These are phyloP conservation scores for Psix sp. DNA, from an alignment of 1,140 invertebrate species.

Conservation along the genomic window DNA sequence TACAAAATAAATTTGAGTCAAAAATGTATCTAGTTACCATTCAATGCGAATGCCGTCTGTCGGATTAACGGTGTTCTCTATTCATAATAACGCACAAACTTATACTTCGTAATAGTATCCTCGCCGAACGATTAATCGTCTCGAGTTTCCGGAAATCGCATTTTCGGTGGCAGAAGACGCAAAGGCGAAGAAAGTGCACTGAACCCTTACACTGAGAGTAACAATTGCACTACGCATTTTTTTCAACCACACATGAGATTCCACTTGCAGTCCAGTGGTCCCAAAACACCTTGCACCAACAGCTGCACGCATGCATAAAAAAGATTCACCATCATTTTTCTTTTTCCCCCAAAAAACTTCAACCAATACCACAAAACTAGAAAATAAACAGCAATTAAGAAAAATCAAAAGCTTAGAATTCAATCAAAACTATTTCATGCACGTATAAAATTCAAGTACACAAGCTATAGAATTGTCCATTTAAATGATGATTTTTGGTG, in stretches of 20 bases:
- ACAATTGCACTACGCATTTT: slow-evolving; percentile 16
- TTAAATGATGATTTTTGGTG: no score
- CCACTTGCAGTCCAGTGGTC: slow-evolving; percentile 1
- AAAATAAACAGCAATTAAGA: no score
- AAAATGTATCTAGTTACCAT: slow-evolving; percentile 46
- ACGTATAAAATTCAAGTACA: no score
- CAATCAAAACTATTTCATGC: no score
- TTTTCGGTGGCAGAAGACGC: slow-evolving; percentile 37
- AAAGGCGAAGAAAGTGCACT: slow-evolving; percentile 28
- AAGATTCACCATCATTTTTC: neutral
- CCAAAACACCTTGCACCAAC: neutral
- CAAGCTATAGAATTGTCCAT: no score
- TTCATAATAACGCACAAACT: slow-evolving; percentile 21
- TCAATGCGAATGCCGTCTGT: slow-evolving; percentile 24
- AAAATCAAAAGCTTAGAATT: no score
- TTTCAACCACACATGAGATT: slow-evolving; percentile 2
- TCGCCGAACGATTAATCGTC: slow-evolving; percentile 28
- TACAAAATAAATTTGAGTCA: slow-evolving; percentile 16
- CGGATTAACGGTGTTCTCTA: slow-evolving; percentile 35
- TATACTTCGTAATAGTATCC: slow-evolving; percentile 30
- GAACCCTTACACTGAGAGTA: slow-evolving; percentile 16
- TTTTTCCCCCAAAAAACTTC: no score
- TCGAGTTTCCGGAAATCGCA: slow-evolving; percentile 53
- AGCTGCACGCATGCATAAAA: no score
- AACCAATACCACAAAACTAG: no score